Evolutionary conservation across 2,113 vertebrate species (phyloP), one percentile per base, ranked within the genome.

Genomic region (Acanthisitta chloris): DNA sequence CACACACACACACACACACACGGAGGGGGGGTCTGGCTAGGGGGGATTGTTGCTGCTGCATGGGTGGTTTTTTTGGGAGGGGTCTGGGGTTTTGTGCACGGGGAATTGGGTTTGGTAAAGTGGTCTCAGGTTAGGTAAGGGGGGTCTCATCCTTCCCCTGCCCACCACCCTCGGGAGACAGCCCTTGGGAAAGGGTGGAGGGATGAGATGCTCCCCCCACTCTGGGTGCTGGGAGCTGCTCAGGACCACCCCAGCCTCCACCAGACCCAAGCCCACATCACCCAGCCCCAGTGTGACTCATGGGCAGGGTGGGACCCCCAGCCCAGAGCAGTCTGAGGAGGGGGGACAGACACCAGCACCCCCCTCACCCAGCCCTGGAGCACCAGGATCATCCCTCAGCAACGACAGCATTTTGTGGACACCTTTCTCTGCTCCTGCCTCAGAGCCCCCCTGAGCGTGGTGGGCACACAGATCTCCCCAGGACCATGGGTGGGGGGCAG

Each of bases 401-500:
- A 7, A 8, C 4, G 7, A 14, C 67, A 20, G 25, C 28, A 0
- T 23, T 42, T 42, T 61, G 24, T 7, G 28, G 0, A 4, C 4
- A 10, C 36, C 4, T 2, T 10, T 1, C 23, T 12, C 74, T 16
- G 13, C 42, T 29, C 7, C 26, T 4, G 29, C 24, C 19, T 12
- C 6, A 2, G 21, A 64, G 5, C 34, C 28, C 24, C 42, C 25
- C 29, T 17, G 9, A 1, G 23, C 7, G 2, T 4, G 4, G 15
- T 1, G 12, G 34, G 61, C 13, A 40, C 66, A 23, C 26, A 4
- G 23, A 31, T 7, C 8, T 8, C n/a, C 28, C 21, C 43, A 6
- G 42, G 3, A 10, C 4, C 8, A 1, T 0, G 15, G 10, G 4
- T 8, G 18, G 23, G 43, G 19, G 12, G 57, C 26, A 1, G 5